Base-by-base conservation (phyloP, 2,113 vertebrate genomes). In the Crocuta crocuta region DNA sequence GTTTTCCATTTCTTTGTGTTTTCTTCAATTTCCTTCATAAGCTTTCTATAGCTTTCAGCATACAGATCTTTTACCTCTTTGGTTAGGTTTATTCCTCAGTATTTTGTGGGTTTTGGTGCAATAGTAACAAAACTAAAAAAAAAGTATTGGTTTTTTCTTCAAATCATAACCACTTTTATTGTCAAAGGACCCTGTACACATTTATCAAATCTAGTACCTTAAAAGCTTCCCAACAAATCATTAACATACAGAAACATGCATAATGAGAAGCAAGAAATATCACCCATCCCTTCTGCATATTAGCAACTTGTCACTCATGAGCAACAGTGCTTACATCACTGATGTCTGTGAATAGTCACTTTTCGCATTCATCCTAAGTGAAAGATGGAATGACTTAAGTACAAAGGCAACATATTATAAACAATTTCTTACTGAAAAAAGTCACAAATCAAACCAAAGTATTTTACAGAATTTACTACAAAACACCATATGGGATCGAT, bases 101-200 rank as follows among this genome's bases (percentile, higher is more conserved):
- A 9, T 23, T 61, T 61, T 61, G 19, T 23, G 58, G 58, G 7
- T 61, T 61, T 9, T 9, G 58, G 21, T 61, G 21, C 58, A 61
- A 61, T 9, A 61, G 58, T 23, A 15, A 15, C 53, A 55, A 55
- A 55, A 55, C 53, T 17, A 55, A 53, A 53, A 53, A 53, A 50
- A 50, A 50, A 50, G 15, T 17, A 55, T 55, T 55, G 53, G 4
- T 55, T 17, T 55, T 55, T 55, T 55, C 16, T 55, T 99, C 99
- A 99, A 99, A 99, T 99, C 99, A 99, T 99, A 99, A 99, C 99
- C 99, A 99, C 99, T 99, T 99, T 99, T 99, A 99, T 99, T 99
- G 99, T 99, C 99, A 99, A 99, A 99, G 98, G 98, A 99, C 98
- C 99, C 99, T 99, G 99, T 99, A 99, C 99, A 99, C 98, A 99